These are phyloP conservation scores for Anhinga anhinga DNA, from an alignment of 2,113 vertebrate genomes.

Conservation along the genomic window DNA sequence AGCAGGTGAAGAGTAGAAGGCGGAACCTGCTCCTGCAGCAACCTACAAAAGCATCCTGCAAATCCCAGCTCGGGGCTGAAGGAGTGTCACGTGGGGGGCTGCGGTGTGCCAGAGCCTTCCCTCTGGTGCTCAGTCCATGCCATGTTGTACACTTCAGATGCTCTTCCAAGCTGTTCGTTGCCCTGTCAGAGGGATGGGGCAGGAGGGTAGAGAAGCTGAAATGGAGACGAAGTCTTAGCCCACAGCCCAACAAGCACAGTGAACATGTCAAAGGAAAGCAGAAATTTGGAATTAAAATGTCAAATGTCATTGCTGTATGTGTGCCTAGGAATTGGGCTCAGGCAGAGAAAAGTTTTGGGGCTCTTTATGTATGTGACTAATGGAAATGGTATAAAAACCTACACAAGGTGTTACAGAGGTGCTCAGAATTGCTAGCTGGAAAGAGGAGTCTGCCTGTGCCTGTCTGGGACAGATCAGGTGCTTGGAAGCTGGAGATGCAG, in stretches of 20 bases:
- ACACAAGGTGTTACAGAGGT: not conserved
- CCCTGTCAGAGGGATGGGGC: not conserved
- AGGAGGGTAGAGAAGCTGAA: not conserved
- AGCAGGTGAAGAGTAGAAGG: not conserved
- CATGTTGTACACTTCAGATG: not conserved
- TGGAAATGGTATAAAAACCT: not conserved
- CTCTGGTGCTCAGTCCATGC: not conserved
- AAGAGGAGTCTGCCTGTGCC: not conserved
- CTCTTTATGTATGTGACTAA: rapidly evolving
- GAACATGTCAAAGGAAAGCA: not conserved
- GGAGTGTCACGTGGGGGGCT: not conserved
- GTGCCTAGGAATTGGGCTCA: not conserved
- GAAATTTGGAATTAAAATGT: not conserved
- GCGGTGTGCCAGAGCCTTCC: not conserved
- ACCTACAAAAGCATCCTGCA: not conserved
- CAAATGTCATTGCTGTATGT: not conserved
- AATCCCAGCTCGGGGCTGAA: not conserved
- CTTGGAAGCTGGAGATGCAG: not conserved
- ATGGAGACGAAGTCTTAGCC: not conserved
- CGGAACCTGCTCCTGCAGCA: not conserved
- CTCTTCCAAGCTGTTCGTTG: not conserved
- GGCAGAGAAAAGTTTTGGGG: not conserved
- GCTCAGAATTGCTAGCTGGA: not conserved
- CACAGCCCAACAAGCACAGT: not conserved
- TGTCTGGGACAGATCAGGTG: not conserved